phyloP scores from a whole-genome alignment of 2,113 vertebrate species.

The Pelvicachromis taeniatus region DNA sequence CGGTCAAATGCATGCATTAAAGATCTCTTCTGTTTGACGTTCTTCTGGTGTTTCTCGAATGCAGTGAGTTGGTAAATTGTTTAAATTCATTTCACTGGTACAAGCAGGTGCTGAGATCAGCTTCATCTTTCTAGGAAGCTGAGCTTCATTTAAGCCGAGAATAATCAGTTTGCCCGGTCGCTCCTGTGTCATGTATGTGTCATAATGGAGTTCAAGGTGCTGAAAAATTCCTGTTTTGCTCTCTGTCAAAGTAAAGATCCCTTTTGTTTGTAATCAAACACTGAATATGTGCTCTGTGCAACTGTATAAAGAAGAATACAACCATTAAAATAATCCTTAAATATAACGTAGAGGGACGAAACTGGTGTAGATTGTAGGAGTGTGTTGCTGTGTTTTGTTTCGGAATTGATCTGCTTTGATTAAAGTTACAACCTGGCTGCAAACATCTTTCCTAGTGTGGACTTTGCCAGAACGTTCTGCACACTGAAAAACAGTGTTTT shows the following conservation, averaged over 20 bases:
- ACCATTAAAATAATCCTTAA: not conserved
- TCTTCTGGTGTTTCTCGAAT: not conserved
- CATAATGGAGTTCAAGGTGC: not conserved
- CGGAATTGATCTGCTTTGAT: not conserved
- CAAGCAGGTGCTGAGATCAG: not conserved
- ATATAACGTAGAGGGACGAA: not conserved
- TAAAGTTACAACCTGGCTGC: not conserved
- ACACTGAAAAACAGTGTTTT: not conserved
- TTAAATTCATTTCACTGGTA: not conserved
- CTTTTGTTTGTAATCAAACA: not conserved
- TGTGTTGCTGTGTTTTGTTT: not conserved
- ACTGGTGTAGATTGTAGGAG: not conserved
- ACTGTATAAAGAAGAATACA: not conserved
- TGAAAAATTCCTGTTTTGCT: not conserved
- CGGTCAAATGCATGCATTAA: not conserved
- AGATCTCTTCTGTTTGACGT: not conserved
- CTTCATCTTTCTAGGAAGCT: not conserved
- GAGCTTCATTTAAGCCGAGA: not conserved
- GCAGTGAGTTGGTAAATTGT: not conserved
- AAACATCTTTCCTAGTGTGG: not conserved
- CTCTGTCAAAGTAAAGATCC: not conserved
- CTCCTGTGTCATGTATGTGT: not conserved
- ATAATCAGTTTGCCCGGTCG: not conserved
- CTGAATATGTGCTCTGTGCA: not conserved
- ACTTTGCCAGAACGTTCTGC: not conserved